phyloP scores from a whole-genome alignment of 1,140 invertebrate species.

The Ephestia elutella region DNA sequence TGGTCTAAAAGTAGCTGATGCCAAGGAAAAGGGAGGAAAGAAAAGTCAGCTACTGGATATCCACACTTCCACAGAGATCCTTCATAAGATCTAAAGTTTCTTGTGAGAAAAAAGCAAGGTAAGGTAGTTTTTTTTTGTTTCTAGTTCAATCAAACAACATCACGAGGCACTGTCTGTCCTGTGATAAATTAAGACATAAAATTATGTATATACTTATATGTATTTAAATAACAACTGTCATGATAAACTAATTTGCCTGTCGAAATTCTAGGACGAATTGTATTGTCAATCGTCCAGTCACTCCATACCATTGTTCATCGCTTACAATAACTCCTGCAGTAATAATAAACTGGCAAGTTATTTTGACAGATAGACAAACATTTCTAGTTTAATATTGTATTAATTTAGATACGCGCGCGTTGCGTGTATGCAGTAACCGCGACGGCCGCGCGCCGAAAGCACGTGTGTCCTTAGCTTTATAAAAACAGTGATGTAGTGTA shows the following conservation, averaged over 20 bases:
- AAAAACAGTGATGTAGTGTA: slow-evolving; percentile 10
- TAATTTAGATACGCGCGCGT: not conserved
- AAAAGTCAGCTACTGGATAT: too few relatives aligned
- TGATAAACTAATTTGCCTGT: not conserved
- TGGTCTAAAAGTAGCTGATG: too few relatives aligned
- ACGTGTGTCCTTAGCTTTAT: not conserved
- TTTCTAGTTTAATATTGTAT: not conserved
- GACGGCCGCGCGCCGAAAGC: slow-evolving; percentile 5
- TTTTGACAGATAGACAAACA: slow-evolving; percentile 3
- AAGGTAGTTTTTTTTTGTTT: too few relatives aligned
- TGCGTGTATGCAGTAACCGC: slow-evolving; percentile 6
- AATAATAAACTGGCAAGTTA: slow-evolving; percentile 3
- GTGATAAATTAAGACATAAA: too few relatives aligned
- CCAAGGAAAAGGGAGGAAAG: too few relatives aligned
- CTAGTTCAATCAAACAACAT: too few relatives aligned
- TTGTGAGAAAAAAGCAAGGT: too few relatives aligned
- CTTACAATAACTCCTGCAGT: not conserved
- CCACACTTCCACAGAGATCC: too few relatives aligned
- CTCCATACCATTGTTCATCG: not conserved
- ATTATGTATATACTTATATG: not conserved
- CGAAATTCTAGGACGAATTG: not conserved
- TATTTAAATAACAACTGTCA: not conserved
- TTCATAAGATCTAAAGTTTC: too few relatives aligned
- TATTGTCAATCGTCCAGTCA: not conserved
- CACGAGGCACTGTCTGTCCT: too few relatives aligned